Evolutionary conservation across 2,797 vertebrate genomes (phyloP), one percentile per base, ranked within the genome.

Genomic region (Bradypodion ventrale): DNA sequence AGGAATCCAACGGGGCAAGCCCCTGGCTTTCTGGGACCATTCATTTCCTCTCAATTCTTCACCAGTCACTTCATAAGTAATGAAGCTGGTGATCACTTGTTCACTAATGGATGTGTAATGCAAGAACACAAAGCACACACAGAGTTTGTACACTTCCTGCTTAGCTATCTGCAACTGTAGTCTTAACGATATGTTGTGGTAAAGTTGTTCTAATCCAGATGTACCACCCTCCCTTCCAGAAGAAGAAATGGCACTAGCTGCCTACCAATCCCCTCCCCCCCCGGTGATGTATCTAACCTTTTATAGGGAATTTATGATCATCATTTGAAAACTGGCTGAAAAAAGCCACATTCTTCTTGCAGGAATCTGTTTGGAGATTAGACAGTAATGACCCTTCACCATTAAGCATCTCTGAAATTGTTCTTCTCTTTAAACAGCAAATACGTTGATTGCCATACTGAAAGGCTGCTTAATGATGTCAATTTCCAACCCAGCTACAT

Each of bases 401-500:
- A 59, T 60, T 27, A 84, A 91, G 32, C 2, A 83, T 23, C 44
- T 60, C 35, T 83, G 59, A 62, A 89, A 80, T 12, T 37, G 86
- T 44, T 49, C 63, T 74, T 5, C 52, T 44, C 1, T 82, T 76
- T 65, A 40, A 85, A 82, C 29, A 88, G 52, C 85, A 74, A 86
- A 86, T 69, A 75, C 52, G 40, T 56, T 83, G 49, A 77, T 65
- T 15, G 32, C 84, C n/a, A 40, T 37, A 32, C 3, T 52, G 80
- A 35, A 83, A 87, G 78, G 69, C 86, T 27, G 27, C 66, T 82
- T 78, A 84, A 7, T n/a, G 76, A 63, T 7, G 35, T 15, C 72
- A 70, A 73, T 74, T 73, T 90, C 63, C 46, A 90, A 72, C 59
- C 60, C 84, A 59, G 83, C n/a, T 84, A 74, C 84, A 81, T 75